Conservation (phyloP, 1,140 invertebrate species). For the Musca domestica region DNA sequence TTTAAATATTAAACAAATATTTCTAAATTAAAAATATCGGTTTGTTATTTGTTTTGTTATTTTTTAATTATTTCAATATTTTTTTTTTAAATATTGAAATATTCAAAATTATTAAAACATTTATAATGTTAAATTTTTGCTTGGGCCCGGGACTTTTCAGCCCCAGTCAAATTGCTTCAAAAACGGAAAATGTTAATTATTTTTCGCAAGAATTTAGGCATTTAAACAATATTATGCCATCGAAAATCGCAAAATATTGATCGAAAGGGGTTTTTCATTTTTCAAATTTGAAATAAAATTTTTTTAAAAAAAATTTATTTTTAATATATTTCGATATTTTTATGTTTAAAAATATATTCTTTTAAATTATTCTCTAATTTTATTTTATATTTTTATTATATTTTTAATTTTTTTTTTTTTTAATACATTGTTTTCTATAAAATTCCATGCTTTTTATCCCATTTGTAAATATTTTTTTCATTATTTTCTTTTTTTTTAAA, state of each 20-base stretch:
- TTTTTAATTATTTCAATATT: neutral
- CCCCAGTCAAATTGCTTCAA: too few species aligned
- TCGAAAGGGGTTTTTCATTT: too few species aligned
- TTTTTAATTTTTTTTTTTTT: neutral
- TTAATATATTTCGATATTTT: slow-evolving; percentile 19
- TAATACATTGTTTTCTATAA: neutral
- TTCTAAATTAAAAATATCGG: neutral
- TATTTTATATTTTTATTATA: neutral
- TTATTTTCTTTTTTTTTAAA: neutral
- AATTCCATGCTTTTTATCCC: neutral
- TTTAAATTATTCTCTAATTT: neutral
- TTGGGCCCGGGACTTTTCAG: too few species aligned
- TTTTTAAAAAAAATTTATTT: slow-evolving; percentile 26
- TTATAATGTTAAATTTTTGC: too few species aligned
- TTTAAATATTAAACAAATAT: neutral
- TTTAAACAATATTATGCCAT: too few species aligned
- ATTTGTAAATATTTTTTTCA: neutral
- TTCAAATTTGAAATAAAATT: too few species aligned
- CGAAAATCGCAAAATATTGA: too few species aligned
- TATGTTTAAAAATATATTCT: neutral
- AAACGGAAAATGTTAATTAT: too few species aligned
- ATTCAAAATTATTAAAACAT: too few species aligned
- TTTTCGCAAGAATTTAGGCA: too few species aligned
- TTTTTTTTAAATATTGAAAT: slow-evolving; percentile 4
- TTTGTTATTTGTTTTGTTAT: neutral